Evolutionary conservation across 35 echinoderm and acorn worm genomes (phyloP), one percentile per base, ranked within the genome.

Genomic region (Apostichopus japonicus): DNA sequence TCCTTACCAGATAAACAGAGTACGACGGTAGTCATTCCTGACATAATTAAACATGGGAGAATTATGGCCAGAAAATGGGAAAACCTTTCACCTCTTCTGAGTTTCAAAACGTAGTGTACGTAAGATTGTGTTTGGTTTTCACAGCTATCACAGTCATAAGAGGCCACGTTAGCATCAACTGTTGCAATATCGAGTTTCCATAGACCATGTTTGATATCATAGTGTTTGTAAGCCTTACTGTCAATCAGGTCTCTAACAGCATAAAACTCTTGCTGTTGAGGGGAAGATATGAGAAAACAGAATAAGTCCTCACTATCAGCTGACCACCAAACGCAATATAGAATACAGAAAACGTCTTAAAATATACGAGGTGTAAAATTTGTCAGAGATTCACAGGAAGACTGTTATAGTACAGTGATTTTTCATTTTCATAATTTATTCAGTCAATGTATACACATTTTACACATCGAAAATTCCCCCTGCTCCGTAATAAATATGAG

Each of bases 41-140:
- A 83, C 51, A 83, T 83, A 16, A 83, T 53, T 7, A 83, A 55
- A n/a, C 80, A 83, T 17, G 80, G 80, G 10, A 83, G 51, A 4
- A 83, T 55, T 10, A 83, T 10, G 52, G 51, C 55, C 27, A 83
- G 17, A 55, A 83, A 83, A 55, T 83, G 51, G 14, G 55, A 14
- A 17, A 17, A 83, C 8, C 33, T 5, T 83, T 83, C 51, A 83
- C 80, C 51, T 54, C 80, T 83, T 17, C 16, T 83, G 51, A 83
- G 80, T 16, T 55, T 13, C 52, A 83, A 54, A 83, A 83, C 51
- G 55, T 83, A 83, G 19, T 54, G 80, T 22, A 83, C 52, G 21
- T 83, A 83, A 4, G 80, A 83, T 16, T 83, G 80, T 22, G 17
- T 56, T 56, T 83, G 13, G 17, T 27, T 27, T 10, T 54, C 55